These are phyloP conservation scores for Lasioglossum albipes DNA, from an alignment of 1,140 invertebrate genomes.

Conservation along the genomic window DNA sequence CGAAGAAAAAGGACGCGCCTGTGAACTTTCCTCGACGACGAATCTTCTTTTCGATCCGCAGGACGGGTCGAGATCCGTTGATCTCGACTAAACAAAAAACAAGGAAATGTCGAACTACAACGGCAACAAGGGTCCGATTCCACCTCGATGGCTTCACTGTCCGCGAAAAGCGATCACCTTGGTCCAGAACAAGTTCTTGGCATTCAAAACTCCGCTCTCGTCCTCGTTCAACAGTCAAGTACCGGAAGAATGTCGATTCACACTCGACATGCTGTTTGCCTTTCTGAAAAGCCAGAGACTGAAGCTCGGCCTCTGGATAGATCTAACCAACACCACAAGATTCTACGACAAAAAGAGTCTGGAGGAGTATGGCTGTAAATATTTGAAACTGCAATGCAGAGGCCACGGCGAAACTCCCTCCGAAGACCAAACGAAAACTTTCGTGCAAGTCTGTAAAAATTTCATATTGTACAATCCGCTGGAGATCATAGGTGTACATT, in stretches of 20 bases:
- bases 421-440: constrained; percentile 87
- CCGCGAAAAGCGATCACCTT: constrained; percentile 90
- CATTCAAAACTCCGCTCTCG: constrained; percentile 95
- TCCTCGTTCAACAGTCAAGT: constrained; percentile 89
- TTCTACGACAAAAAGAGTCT: constrained; percentile 93
- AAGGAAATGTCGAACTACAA: constrained; percentile 59
- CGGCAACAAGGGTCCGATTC: constrained; percentile 83
- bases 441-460: constrained; percentile 88
- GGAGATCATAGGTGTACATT: constrained; percentile 94
- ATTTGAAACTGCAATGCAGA: constrained; percentile 92
- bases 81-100: background rate
- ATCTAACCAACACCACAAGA: constrained; percentile 95
- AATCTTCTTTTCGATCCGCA: too few species aligned
- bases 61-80: background rate
- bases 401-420: constrained; percentile 92
- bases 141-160: constrained; percentile 94
- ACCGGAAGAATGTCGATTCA: constrained; percentile 89
- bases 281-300: constrained; percentile 87
- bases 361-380: constrained; percentile 87
- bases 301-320: constrained; percentile 96
- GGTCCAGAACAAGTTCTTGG: constrained; percentile 90
- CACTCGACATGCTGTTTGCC: constrained; percentile 90
- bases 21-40: too few species aligned
- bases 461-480: constrained; percentile 91
- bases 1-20: background rate